Evolutionary conservation across 2,113 vertebrate genomes (phyloP).

Genomic region (Tetraodon nigroviridis): DNA sequence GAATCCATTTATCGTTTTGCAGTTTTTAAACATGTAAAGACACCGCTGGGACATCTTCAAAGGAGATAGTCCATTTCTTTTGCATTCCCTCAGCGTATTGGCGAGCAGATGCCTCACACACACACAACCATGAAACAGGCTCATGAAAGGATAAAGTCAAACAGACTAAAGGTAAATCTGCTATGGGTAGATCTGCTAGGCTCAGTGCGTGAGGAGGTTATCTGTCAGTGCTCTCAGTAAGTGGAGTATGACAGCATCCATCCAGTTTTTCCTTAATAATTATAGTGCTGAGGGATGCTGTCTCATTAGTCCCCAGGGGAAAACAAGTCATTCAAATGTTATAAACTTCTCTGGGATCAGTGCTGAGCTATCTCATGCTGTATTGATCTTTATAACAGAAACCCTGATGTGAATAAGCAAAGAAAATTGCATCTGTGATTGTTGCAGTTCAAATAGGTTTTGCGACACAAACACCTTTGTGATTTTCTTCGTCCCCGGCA

Average conservation of each 20-base stretch:
- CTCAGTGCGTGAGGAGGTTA: slow-evolving; percentile 7
- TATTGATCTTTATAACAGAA: slow-evolving; percentile 4
- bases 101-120: slow-evolving; percentile 1
- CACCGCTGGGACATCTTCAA: neutral
- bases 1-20: too few species aligned
- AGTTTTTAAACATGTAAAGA: neutral
- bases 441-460: neutral
- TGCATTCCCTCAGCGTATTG: slow-evolving; percentile 17
- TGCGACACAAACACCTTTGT: slow-evolving; percentile 2
- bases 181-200: slow-evolving; percentile 4
- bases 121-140: slow-evolving; percentile 55
- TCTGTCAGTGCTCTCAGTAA: neutral
- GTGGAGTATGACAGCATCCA: neutral
- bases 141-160: slow-evolving; percentile 45
- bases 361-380: neutral
- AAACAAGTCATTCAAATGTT: too few species aligned
- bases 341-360: neutral
- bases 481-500: slow-evolving; percentile 5
- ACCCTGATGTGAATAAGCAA: neutral
- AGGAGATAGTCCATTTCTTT: slow-evolving; percentile 5
- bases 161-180: slow-evolving; percentile 33
- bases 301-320: too few species aligned
- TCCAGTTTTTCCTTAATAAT: too few species aligned
- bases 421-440: slow-evolving; percentile 20
- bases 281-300: too few species aligned